Percentiles rank a stretch among this genome's conserved stretches.
These are phyloP conservation scores for Lomographa bimaculata DNA, from an alignment of 2,888 invertebrate genomes.

Conservation along the genomic window DNA sequence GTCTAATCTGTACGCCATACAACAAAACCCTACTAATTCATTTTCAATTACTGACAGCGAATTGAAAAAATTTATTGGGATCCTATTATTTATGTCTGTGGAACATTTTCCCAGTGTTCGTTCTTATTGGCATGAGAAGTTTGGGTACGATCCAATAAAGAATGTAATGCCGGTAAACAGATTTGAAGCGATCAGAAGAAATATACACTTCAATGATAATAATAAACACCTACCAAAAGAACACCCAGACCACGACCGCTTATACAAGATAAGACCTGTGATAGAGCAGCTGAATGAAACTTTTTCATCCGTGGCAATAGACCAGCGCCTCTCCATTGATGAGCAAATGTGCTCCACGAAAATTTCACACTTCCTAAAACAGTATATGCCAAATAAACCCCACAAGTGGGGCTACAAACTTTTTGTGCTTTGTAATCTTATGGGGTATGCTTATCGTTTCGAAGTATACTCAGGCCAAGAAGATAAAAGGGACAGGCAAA, in stretches of 20 bases:
- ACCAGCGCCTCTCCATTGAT: conserved; percentile 39
- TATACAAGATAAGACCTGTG: conserved; percentile 43
- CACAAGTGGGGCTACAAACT: conserved; percentile 37
- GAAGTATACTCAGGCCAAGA: conserved; percentile 38
- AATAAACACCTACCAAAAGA: conserved; percentile 38
- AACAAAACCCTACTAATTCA: conserved; percentile 20
- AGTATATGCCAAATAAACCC: conserved; percentile 36
- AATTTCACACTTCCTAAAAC: conserved; percentile 38
- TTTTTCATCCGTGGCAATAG: conserved; percentile 41
- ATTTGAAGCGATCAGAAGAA: conserved; percentile 43
- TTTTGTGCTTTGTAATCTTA: conserved; percentile 32
- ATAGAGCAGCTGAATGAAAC: conserved; percentile 42
- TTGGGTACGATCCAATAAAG: conserved; percentile 44
- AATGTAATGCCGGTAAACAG: conserved; percentile 37
- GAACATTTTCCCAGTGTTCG: conserved; percentile 42
- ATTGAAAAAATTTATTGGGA: conserved; percentile 40
- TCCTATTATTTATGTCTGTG: conserved; percentile 40
- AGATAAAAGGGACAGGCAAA: conserved; percentile 33
- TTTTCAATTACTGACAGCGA: conserved; percentile 29
- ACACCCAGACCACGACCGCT: conserved; percentile 38
- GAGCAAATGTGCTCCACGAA: conserved; percentile 51
- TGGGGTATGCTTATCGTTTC: conserved; percentile 37
- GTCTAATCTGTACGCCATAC: conserved; percentile 19
- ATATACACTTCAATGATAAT: conserved; percentile 47
- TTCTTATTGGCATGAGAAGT: conserved; percentile 43